Base-by-base conservation (phyloP, 2,113 vertebrate genomes). In the Willisornis vidua region DNA sequence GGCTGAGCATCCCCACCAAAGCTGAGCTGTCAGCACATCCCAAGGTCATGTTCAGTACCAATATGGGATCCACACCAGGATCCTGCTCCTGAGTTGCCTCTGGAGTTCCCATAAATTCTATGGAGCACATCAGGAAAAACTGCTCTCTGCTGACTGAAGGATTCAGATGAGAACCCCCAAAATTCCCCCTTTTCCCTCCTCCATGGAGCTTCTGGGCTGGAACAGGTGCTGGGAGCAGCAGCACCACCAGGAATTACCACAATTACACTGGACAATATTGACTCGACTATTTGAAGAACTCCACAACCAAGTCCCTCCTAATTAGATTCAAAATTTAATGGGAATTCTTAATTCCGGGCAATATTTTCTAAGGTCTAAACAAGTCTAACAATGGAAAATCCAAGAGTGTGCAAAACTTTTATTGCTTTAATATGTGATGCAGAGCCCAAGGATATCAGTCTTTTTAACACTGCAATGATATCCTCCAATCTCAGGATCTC, bases 271-370 rank as follows among this genome's bases (percentile, higher is more conserved):
- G 29, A 29, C 74, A 89, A 87, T 95, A 84, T 96, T 97, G 96
- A 90, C 93, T 95, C 74, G 92, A 91, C 92, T 95, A 48, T 91
- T 93, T 84, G 95, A 97, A 89, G 96, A 97, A 96, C 81, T 94
- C 90, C 25, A 59, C 68, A 79, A 84, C 83, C 88, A 37, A 96
- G 94, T 72, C 74, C 90, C 86, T 94, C 86, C 92, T 97, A 96
- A 97, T 96, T 97, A 94, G 91, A 95, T 95, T 95, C 58, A 52
- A 78, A 62, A 29, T 63, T 82, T 86, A 97, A 95, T 74, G 84
- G 85, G 58, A 51, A 57, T 77, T 78, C 90, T 94, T 97, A 95
- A 97, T 94, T 97, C 73, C 10, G 0, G 39, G 79, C 85, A 96
- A 76, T 75, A 91, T 97, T 97, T 97, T 89, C 87, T 74, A 70